phyloP scores from a whole-genome alignment of 2,113 vertebrate genomes.

The Garra rufa region DNA sequence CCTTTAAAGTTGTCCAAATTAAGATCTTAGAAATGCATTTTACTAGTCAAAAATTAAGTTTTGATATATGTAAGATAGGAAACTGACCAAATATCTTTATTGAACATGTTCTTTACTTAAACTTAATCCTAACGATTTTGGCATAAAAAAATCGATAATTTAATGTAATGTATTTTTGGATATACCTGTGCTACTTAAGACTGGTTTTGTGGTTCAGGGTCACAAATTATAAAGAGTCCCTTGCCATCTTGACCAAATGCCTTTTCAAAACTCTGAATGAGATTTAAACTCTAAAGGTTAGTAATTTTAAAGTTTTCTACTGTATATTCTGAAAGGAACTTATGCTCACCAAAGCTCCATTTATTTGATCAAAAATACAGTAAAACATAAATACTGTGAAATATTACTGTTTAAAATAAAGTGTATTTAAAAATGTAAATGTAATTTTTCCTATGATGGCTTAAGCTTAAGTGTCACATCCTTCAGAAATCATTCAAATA shows the following conservation, averaged over 20 bases:
- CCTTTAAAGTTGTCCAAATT: too few species aligned
- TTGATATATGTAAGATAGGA: too few species aligned
- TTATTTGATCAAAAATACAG: not conserved
- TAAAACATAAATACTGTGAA: not conserved
- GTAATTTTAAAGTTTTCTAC: not conserved
- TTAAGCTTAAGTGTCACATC: too few species aligned
- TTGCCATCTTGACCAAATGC: not conserved
- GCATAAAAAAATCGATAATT: too few species aligned
- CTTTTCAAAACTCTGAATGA: not conserved
- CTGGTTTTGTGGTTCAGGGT: too few species aligned
- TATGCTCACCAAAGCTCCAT: not conserved
- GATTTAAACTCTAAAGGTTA: not conserved
- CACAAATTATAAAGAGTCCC: slow-evolving; percentile 1
- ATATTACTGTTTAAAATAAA: not conserved
- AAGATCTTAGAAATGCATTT: too few species aligned
- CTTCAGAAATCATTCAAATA: not conserved
- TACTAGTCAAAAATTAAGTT: too few species aligned
- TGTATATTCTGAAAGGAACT: not conserved
- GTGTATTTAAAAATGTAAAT: not conserved
- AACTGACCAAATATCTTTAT: too few species aligned
- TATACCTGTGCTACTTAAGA: too few species aligned
- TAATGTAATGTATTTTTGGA: too few species aligned
- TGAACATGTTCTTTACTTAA: too few species aligned
- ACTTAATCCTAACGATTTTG: too few species aligned
- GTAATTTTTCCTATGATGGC: not conserved